Base-by-base conservation (phyloP, 53 echinoderm and acorn worm species). In the Zoroaster sp. region DNA sequence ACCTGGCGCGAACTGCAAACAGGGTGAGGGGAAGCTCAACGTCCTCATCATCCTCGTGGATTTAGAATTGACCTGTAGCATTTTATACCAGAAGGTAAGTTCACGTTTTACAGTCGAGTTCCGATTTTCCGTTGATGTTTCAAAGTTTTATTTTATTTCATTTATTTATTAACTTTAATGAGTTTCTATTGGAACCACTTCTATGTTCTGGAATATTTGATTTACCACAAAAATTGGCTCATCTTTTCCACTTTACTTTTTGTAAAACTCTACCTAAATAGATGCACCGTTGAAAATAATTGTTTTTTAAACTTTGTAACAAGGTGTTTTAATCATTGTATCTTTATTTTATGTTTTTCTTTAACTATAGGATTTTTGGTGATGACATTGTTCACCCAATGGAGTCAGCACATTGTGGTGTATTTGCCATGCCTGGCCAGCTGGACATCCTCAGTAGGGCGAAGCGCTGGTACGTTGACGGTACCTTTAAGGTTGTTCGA, bases 401-500 rank as follows among this genome's bases (percentile, higher is more conserved):
- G 66, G 5, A 46, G 47, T 21, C 76, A 86, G 9, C 85, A 89
- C 67, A 34, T 89, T n/a, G n/a, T n/a, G n/a, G n/a, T 18, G n/a
- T 89, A 15, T 89, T 93, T 35, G 82, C 71, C 41, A 49, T 46
- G 14, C 23, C 33, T 2, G 76, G 83, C 10, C 93, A 93, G 65
- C 74, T 81, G 34, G 2, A 52, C 7, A 17, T 81, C 10, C 78
- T 93, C 20, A 7, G 45, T 2, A 76, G 32, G 40, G 83, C 74
- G 0, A 78, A 71, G 66, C 37, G 54, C 18, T 93, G 89, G 89
- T 93, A 90, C 66, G 23, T 89, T 4, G 90, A 90, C 78, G 93
- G 90, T 35, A 93, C 90, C 3, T 93, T 93, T 38, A 89, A 89
- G 63, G 77, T 93, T 18, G 93, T 93, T 0, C 35, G 51, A 43